Percentiles rank a stretch among this genome's conserved stretches.
Evolutionary conservation across 2,888 invertebrate genomes (phyloP).

Genomic region (Spicauda simplicius): DNA sequence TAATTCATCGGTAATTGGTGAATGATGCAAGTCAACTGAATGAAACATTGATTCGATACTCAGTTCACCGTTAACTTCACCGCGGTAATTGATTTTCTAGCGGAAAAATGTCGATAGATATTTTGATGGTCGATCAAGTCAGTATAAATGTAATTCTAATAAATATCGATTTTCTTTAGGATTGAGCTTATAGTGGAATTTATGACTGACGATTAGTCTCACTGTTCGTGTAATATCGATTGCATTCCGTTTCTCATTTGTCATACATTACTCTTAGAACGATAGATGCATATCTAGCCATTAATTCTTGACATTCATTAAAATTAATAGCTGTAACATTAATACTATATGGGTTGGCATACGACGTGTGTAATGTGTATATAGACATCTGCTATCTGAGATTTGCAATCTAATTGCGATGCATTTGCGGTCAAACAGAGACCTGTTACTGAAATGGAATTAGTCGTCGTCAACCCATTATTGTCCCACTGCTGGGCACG

Average conservation of each 20-base stretch:
- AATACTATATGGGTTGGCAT: background rate
- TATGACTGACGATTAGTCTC: background rate
- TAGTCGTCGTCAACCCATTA: too few relatives aligned
- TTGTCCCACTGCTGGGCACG: too few relatives aligned
- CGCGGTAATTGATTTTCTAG: background rate
- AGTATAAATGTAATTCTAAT: background rate
- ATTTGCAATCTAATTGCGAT: too few relatives aligned
- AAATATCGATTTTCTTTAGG: background rate
- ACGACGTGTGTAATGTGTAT: too few relatives aligned
- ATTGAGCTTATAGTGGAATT: background rate
- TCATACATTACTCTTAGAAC: background rate
- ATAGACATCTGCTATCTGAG: too few relatives aligned
- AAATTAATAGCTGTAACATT: background rate
- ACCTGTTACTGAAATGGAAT: too few relatives aligned
- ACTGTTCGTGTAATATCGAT: background rate
- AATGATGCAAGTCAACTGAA: background rate
- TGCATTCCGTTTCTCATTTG: background rate
- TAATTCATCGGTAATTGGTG: background rate
- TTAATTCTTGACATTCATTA: background rate
- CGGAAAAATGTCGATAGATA: background rate
- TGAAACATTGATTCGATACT: background rate
- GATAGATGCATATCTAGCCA: background rate
- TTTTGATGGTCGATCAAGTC: background rate
- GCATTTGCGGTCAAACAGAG: too few relatives aligned
- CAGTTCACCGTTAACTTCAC: background rate